A percentile compares a stretch with the other conserved stretches of the same genome.
These are phyloP conservation scores for Ciconia maguari DNA, from an alignment of 2,113 vertebrate genomes.

Conservation along the genomic window DNA sequence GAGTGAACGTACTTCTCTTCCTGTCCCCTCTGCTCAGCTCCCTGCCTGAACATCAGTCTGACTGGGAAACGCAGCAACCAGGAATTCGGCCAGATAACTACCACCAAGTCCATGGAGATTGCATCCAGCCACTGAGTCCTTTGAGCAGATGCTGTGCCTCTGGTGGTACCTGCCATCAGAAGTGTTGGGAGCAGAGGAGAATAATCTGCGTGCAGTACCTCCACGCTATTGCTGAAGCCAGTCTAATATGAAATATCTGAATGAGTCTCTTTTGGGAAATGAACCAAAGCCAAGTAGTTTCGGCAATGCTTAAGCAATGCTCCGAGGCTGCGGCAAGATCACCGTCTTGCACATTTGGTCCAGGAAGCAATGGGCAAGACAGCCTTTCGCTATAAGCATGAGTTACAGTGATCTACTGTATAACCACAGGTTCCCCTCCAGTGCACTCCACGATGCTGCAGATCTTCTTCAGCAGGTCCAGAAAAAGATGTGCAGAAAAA, in stretches of 20 bases:
- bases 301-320: background rate
- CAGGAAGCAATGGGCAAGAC: background rate
- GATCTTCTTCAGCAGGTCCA: background rate
- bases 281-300: background rate
- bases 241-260: background rate
- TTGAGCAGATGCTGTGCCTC: background rate
- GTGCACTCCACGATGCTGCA: background rate
- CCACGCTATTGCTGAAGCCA: background rate
- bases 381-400: background rate
- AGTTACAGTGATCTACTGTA: background rate
- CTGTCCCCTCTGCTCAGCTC: background rate
- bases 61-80: fast-evolving
- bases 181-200: background rate
- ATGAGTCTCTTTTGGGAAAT: background rate
- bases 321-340: background rate
- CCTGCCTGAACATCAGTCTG: background rate
- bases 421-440: background rate
- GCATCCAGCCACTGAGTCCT: background rate
- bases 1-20: background rate
- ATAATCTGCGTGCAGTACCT: fast-evolving
- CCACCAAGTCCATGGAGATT: fast-evolving
- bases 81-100: background rate
- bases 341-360: background rate
- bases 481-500: background rate
- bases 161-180: background rate